Evolutionary conservation across 1,140 invertebrate genomes (phyloP).

Genomic region (Doryteuthis pealeii): DNA sequence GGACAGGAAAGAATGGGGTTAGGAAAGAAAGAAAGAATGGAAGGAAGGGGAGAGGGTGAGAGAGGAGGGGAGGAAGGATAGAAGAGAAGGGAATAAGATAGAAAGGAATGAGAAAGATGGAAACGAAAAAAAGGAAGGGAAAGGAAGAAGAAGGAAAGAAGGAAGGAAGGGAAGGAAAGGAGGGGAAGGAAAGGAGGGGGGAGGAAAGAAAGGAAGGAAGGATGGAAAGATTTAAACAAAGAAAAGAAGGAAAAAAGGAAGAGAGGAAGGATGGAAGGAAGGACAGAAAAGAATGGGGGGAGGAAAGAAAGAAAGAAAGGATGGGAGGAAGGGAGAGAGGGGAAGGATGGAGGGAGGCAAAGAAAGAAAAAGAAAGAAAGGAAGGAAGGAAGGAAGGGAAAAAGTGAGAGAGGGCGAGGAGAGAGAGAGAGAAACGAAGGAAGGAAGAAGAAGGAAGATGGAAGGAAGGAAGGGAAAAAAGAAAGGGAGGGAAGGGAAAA

Average conservation of each 20-base stretch:
- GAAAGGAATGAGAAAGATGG: background rate
- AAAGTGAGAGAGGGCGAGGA: background rate
- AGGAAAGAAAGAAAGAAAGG: background rate
- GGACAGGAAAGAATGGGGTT: background rate
- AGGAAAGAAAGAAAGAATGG: background rate
- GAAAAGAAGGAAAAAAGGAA: background rate
- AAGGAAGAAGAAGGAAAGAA: background rate
- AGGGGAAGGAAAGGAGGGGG: background rate
- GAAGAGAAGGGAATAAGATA: background rate
- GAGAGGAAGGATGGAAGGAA: background rate
- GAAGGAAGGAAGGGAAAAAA: no score
- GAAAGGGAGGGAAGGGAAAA: no score
- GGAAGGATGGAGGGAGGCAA: background rate
- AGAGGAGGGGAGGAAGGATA: background rate
- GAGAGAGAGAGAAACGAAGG: background rate
- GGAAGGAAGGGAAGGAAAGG: background rate
- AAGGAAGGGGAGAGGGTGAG: background rate
- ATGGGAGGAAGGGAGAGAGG: background rate
- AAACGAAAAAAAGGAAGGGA: background rate
- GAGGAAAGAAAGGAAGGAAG: background rate
- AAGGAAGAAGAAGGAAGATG: background rate
- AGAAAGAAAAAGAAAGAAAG: background rate
- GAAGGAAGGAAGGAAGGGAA: background rate
- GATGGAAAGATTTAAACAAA: background rate
- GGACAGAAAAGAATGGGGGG: background rate